A percentile compares a stretch with the other conserved stretches of the same genome.
Evolutionary conservation across 2,113 vertebrate genomes (phyloP).

Genomic region (Anoura caudifer): DNA sequence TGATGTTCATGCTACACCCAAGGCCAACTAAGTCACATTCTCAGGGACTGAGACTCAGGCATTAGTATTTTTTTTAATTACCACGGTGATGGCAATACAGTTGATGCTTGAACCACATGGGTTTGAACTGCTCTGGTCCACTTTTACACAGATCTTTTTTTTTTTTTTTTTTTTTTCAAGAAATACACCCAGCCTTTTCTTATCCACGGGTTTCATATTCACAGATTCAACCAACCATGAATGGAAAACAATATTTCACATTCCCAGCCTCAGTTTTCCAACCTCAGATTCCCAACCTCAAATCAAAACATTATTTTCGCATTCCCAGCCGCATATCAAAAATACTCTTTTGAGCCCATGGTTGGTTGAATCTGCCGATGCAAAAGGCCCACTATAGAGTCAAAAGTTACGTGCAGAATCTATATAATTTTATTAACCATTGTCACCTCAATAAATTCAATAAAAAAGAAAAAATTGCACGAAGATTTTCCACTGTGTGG

Average conservation of each 20-base stretch:
- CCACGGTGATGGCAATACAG: not conserved
- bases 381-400: not conserved
- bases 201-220: not conserved
- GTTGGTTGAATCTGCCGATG: not conserved
- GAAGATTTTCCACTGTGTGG: not conserved
- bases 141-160: not conserved
- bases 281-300: not conserved
- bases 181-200: not conserved
- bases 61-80: not conserved
- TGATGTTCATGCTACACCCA: not conserved
- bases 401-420: not conserved
- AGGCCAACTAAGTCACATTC: not conserved
- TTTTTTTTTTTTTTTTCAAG: not conserved
- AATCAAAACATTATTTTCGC: not conserved
- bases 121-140: not conserved
- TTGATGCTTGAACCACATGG: not conserved
- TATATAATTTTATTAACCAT: too few species aligned
- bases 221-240: not conserved
- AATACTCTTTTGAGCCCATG: not conserved
- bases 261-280: not conserved
- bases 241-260: not conserved
- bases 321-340: not conserved
- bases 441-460: too few species aligned
- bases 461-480: too few species aligned
- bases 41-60: not conserved